Conservation (phyloP, 2,113 vertebrate genomes). For the Neodon shergylaensis region DNA sequence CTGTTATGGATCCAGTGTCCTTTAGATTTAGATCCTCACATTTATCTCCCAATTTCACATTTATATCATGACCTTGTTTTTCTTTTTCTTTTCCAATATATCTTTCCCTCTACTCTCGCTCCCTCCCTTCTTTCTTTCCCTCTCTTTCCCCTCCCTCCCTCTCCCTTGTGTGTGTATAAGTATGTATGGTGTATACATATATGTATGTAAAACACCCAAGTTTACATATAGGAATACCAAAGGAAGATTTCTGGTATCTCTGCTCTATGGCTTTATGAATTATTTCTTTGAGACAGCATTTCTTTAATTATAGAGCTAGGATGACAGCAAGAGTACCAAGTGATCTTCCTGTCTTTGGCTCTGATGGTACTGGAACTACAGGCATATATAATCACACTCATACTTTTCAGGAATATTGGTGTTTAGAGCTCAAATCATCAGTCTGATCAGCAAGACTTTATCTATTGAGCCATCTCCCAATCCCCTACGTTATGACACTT, state of each 20-base stretch:
- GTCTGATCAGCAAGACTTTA: not conserved
- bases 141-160: no score
- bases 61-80: not conserved
- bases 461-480: not conserved
- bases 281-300: not conserved
- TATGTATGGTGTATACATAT: not conserved
- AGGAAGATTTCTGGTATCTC: not conserved
- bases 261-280: not conserved
- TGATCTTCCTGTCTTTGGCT: no score
- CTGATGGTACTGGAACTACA: not conserved
- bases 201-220: not conserved
- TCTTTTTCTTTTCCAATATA: not conserved
- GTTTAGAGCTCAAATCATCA: not conserved
- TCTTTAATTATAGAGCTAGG: not conserved
- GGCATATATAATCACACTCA: not conserved
- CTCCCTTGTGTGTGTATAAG: not conserved
- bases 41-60: not conserved
- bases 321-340: not conserved
- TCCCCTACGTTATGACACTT: not conserved
- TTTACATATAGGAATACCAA: not conserved
- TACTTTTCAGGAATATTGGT: not conserved
- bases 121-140: no score
- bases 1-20: not conserved
- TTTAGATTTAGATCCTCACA: not conserved
- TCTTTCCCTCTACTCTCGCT: not conserved